Evolutionary conservation across 2,113 vertebrate genomes (phyloP).

Genomic region (Scomber japonicus): DNA sequence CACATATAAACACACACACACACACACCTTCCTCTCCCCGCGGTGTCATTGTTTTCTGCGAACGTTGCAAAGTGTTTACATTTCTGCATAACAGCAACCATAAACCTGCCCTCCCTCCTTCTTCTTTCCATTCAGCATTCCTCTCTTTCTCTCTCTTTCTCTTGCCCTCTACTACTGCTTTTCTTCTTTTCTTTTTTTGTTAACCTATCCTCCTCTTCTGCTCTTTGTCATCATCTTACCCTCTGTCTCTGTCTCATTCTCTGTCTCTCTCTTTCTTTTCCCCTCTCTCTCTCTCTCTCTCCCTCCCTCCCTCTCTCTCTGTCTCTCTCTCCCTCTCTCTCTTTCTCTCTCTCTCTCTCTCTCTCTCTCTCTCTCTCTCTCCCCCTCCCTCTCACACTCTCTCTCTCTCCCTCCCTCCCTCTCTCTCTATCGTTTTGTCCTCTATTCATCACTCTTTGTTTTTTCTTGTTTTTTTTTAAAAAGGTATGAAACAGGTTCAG

Average conservation of each 20-base stretch:
- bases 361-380: too few relatives aligned
- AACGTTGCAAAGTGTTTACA: constrained; percentile 84
- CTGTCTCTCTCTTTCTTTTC: too few relatives aligned
- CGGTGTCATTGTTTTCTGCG: constrained; percentile 84
- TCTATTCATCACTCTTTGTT: neutral
- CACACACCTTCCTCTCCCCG: constrained; percentile 73
- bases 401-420: too few relatives aligned
- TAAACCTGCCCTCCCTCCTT: constrained; percentile 66
- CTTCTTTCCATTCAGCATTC: constrained; percentile 15
- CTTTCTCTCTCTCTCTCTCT: too few relatives aligned
- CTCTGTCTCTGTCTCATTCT: constrained; percentile 9
- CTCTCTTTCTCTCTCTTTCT: constrained; percentile 29
- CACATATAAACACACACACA: constrained; percentile 3
- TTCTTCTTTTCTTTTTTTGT: neutral
- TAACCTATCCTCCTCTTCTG: neutral
- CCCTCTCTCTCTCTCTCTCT: too few relatives aligned
- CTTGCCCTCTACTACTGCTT: constrained; percentile 19
- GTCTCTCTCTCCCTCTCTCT: too few relatives aligned
- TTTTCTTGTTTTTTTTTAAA: neutral
- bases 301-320: too few relatives aligned
- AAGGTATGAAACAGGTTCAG: constrained; percentile 30
- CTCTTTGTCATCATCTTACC: constrained; percentile 21
- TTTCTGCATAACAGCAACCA: constrained; percentile 84
- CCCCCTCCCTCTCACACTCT: too few relatives aligned
- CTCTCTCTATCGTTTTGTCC: neutral